A percentile compares a stretch with the other conserved stretches of the same genome.
Conservation (phyloP, 2,113 vertebrate genomes). For the Sorex fumeus region DNA sequence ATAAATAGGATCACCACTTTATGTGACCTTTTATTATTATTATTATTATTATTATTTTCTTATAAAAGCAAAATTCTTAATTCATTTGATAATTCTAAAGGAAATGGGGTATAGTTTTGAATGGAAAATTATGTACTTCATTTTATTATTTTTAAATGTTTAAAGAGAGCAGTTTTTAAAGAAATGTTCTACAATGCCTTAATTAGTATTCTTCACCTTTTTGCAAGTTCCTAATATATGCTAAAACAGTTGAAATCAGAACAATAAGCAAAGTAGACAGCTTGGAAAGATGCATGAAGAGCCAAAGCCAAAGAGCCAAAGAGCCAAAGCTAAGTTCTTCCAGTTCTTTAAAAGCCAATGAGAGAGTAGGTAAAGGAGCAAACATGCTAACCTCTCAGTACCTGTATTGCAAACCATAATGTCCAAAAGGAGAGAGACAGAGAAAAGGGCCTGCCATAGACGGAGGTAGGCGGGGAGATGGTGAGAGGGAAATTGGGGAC, state of each 20-base stretch:
- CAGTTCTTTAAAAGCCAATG: neutral
- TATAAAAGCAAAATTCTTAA: neutral
- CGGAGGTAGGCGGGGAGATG: too few species aligned
- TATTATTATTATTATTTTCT: neutral
- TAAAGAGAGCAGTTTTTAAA: slow-evolving; percentile 26
- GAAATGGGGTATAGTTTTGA: neutral
- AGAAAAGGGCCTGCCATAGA: too few species aligned
- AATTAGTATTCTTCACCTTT: neutral
- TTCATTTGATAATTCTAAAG: neutral
- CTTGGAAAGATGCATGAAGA: neutral
- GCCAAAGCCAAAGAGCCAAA: neutral
- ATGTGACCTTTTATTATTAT: neutral
- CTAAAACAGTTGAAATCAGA: slow-evolving; percentile 29
- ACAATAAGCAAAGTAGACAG: neutral
- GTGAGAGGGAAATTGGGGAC: too few species aligned
- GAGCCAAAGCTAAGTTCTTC: neutral
- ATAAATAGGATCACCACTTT: neutral
- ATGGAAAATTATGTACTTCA: neutral
- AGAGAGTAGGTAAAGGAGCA: neutral
- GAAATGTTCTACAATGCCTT: neutral
- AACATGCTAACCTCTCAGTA: too few species aligned
- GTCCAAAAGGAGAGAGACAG: too few species aligned
- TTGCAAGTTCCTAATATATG: neutral
- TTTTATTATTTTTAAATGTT: slow-evolving; percentile 45
- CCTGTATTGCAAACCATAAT: too few species aligned